Evolutionary conservation across 2,888 invertebrate species (phyloP).

Genomic region (Liposcelis brunnea): DNA sequence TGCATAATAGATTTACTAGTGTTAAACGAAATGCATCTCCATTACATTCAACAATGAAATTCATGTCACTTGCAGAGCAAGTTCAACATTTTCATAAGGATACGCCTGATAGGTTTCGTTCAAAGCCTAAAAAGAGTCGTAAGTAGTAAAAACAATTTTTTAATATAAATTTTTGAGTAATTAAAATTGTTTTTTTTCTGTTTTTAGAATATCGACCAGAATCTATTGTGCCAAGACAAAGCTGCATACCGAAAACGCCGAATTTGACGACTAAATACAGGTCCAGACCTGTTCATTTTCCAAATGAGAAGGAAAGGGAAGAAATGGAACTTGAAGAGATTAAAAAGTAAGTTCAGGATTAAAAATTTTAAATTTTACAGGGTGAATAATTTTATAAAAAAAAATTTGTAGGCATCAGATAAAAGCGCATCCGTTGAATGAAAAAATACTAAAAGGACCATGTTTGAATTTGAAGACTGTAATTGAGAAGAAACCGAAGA

Average conservation of each 20-base stretch:
- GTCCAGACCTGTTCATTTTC: neutral
- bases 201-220: too few relatives aligned
- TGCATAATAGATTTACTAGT: too few relatives aligned
- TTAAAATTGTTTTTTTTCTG: too few relatives aligned
- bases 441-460: slow-evolving; percentile 36
- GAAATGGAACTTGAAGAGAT: neutral
- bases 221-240: too few relatives aligned
- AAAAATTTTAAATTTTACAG: neutral
- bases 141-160: neutral
- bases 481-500: slow-evolving; percentile 35
- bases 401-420: slow-evolving; percentile 33
- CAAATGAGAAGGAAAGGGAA: neutral
- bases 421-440: slow-evolving; percentile 46
- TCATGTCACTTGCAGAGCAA: slow-evolving; percentile 2
- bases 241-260: neutral
- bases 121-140: neutral
- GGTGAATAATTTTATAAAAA: slow-evolving; percentile 1
- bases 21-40: too few relatives aligned
- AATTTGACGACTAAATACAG: neutral
- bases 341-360: neutral
- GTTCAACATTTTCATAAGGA: slow-evolving; percentile 4
- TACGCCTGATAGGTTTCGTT: slow-evolving; percentile 4
- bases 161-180: too few relatives aligned
- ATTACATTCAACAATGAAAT: neutral
- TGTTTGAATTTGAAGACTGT: slow-evolving; percentile 29